phyloP scores from a whole-genome alignment of 2,113 vertebrate genomes.

The Engraulis encrasicolus region DNA sequence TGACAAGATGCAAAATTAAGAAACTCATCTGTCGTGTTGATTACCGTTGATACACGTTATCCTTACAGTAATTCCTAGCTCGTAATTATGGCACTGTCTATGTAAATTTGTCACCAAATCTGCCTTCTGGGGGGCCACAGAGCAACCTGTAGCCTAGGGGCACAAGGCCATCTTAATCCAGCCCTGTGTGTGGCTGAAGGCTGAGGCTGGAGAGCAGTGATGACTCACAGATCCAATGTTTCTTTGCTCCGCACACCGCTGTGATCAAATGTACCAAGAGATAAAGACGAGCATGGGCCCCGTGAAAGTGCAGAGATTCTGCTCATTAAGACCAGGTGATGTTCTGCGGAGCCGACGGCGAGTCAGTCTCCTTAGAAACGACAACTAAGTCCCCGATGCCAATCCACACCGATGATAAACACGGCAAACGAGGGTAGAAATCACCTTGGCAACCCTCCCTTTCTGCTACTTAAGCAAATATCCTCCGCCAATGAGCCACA shows the following conservation, averaged over 20 bases:
- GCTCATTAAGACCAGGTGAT: not conserved
- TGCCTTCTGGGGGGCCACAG: too few relatives aligned
- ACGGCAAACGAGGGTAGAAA: not conserved
- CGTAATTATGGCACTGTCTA: too few relatives aligned
- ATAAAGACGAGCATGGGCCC: not conserved
- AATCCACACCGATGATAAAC: not conserved
- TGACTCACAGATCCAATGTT: not conserved
- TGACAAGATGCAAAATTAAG: too few relatives aligned
- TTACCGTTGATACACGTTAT: too few relatives aligned
- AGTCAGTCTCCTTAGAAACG: not conserved
- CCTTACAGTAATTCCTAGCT: too few relatives aligned
- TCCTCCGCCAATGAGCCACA: not conserved
- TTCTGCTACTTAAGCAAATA: not conserved
- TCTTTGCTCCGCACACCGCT: not conserved
- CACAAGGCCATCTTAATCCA: too few relatives aligned
- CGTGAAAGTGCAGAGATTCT: not conserved
- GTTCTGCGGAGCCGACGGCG: not conserved
- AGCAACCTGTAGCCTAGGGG: too few relatives aligned
- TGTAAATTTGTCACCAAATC: too few relatives aligned
- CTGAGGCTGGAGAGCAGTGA: not conserved
- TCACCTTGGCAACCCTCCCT: not conserved
- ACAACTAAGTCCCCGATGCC: not conserved
- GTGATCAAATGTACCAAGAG: not conserved
- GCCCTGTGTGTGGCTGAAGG: not conserved
- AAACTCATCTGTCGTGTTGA: too few relatives aligned